These are phyloP conservation scores for Callipepla squamata DNA, from an alignment of 2,113 vertebrate species.

Conservation along the genomic window DNA sequence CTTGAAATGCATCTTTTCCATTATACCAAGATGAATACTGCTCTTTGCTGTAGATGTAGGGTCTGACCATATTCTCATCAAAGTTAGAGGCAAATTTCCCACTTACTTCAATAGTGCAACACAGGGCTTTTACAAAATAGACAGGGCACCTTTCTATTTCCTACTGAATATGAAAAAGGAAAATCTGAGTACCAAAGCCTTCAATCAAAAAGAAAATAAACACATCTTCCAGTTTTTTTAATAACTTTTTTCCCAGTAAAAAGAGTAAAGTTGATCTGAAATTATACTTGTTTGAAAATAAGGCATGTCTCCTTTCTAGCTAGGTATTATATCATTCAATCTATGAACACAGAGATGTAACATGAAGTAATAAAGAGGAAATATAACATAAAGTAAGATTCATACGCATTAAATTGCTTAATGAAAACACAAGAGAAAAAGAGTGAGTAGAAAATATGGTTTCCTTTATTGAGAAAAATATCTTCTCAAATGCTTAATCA, in stretches of 20 bases:
- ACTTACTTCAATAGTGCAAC: constrained; percentile 1
- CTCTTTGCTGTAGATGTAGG: not conserved
- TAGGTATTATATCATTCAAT: constrained; percentile 66
- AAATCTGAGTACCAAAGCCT: not conserved
- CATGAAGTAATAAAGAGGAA: constrained; percentile 76
- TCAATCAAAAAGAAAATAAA: constrained; percentile 48
- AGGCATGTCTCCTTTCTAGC: constrained; percentile 59
- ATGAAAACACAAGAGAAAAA: constrained; percentile 70
- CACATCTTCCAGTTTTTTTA: not conserved
- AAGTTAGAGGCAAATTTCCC: constrained; percentile 13
- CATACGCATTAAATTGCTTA: constrained; percentile 72
- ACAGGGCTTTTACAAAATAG: constrained; percentile 12
- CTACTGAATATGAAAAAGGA: constrained; percentile 31
- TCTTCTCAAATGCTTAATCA: constrained; percentile 63
- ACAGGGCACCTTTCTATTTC: constrained; percentile 35
- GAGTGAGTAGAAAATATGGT: constrained; percentile 28
- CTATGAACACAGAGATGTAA: constrained; percentile 61
- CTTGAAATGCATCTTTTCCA: not conserved
- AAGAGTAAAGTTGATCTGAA: constrained; percentile 49
- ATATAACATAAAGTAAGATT: constrained; percentile 63
- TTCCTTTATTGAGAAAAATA: constrained; percentile 69
- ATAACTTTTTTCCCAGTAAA: constrained; percentile 47
- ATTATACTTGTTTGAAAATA: constrained; percentile 64
- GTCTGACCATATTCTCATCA: not conserved
- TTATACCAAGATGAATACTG: not conserved